These are phyloP conservation scores for Drosophila kurseongensis DNA, from an alignment of 1,140 invertebrate species.

Conservation along the genomic window DNA sequence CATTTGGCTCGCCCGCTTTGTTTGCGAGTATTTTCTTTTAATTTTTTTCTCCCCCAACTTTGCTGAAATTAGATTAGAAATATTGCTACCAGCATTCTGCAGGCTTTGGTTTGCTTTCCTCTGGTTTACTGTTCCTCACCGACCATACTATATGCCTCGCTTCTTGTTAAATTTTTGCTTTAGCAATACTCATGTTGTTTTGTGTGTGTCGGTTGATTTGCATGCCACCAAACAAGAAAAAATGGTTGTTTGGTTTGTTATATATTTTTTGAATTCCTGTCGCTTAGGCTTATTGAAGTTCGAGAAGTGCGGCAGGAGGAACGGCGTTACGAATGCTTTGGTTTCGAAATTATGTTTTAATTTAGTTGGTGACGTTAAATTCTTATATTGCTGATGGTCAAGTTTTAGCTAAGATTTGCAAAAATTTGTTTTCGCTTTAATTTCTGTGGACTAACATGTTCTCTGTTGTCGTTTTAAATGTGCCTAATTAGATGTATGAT, in stretches of 20 bases:
- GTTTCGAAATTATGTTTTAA: conserved; percentile 68
- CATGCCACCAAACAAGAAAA: conserved; percentile 42
- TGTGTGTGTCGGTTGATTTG: conserved; percentile 53
- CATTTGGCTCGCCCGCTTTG: conserved; percentile 32
- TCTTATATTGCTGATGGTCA: conserved; percentile 44
- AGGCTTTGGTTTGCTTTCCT: conserved; percentile 42
- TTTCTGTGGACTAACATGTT: no score
- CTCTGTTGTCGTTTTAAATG: conserved; percentile 1
- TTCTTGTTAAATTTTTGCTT: conserved; percentile 32
- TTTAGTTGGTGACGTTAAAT: conserved; percentile 56
- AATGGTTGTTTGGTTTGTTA: conserved; percentile 67
- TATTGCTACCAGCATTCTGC: conserved; percentile 81
- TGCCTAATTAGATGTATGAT: conserved; percentile 6
- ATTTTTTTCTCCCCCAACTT: conserved; percentile 65
- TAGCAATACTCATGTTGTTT: conserved; percentile 68
- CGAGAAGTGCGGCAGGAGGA: not conserved
- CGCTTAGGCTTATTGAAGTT: conserved; percentile 6
- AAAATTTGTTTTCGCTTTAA: no score
- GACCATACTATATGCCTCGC: not conserved
- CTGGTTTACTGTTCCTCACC: conserved; percentile 18
- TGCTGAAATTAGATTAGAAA: conserved; percentile 81
- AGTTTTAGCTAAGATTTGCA: not conserved
- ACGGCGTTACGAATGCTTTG: conserved; percentile 5
- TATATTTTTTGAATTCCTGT: conserved; percentile 63
- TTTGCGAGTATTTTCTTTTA: conserved; percentile 74